Conservation (phyloP, 2,888 invertebrate genomes). For the Callyntrura sp. region DNA sequence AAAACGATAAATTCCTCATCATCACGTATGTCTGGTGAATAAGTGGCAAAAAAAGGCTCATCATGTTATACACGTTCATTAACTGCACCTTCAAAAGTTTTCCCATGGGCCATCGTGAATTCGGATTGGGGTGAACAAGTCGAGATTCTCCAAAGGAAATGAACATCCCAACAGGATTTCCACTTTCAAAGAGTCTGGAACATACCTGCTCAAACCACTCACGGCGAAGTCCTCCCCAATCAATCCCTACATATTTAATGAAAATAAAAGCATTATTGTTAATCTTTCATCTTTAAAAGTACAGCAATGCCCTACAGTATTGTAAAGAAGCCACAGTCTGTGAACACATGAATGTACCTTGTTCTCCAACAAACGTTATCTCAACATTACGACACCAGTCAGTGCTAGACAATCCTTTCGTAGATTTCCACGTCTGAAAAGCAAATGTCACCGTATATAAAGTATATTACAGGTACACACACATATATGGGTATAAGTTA, state of each 20-base stretch:
- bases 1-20: constrained; percentile 28
- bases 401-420: constrained; percentile 92
- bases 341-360: constrained; percentile 90
- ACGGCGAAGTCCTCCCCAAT: constrained; percentile 90
- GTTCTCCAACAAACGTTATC: constrained; percentile 96
- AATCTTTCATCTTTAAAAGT: neutral
- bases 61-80: too few species aligned
- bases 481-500: neutral
- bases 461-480: neutral
- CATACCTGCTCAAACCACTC: constrained; percentile 98
- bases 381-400: constrained; percentile 99
- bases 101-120: constrained; percentile 90
- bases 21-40: neutral
- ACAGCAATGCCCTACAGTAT: neutral
- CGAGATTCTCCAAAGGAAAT: constrained; percentile 93
- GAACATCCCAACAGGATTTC: constrained; percentile 90
- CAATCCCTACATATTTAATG: constrained; percentile 65
- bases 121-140: constrained; percentile 93
- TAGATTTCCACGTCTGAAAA: constrained; percentile 91
- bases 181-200: constrained; percentile 93
- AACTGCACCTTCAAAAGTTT: constrained; percentile 89
- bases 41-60: neutral
- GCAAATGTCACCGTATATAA: constrained; percentile 10
- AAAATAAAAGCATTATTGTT: neutral
- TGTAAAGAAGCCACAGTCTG: neutral